Evolutionary conservation across 2,888 invertebrate species (phyloP).

Genomic region (Amiota minor): DNA sequence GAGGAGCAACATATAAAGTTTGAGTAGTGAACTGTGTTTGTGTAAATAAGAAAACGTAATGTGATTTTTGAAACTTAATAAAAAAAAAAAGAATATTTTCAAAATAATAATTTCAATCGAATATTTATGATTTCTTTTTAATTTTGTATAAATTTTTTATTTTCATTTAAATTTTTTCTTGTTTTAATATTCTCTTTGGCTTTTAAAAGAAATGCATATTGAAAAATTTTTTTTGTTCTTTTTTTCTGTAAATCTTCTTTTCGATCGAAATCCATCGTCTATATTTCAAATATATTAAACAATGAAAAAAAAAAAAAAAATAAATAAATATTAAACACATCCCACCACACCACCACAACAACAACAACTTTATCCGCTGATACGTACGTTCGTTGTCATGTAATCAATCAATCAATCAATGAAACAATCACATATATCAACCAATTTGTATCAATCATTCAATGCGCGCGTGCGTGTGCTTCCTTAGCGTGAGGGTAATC

Average conservation of each 20-base stretch:
- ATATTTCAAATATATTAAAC: constrained; percentile 39
- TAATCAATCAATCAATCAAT: background rate
- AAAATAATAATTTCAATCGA: background rate
- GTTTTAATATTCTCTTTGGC: background rate
- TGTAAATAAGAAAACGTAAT: background rate
- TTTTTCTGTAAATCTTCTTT: constrained; percentile 47
- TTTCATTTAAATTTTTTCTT: background rate
- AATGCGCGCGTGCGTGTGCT: constrained; percentile 38
- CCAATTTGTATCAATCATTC: constrained; percentile 7
- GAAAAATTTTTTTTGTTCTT: constrained; percentile 42
- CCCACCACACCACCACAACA: constrained; percentile 43
- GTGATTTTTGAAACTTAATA: too few relatives aligned
- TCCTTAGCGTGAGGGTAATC: constrained; percentile 65
- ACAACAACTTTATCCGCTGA: constrained; percentile 42
- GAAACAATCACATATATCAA: background rate
- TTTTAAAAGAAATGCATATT: constrained; percentile 24
- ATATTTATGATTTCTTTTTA: background rate
- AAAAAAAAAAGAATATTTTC: constrained; percentile 19
- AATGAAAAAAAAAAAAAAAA: too few relatives aligned
- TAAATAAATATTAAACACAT: background rate
- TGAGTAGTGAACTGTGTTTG: too few relatives aligned
- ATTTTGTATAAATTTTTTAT: background rate
- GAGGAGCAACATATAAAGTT: too few relatives aligned
- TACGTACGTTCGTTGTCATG: background rate
- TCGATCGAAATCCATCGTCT: constrained; percentile 63